phyloP scores from a whole-genome alignment of 2,113 vertebrate species.

The Carlito syrichta region DNA sequence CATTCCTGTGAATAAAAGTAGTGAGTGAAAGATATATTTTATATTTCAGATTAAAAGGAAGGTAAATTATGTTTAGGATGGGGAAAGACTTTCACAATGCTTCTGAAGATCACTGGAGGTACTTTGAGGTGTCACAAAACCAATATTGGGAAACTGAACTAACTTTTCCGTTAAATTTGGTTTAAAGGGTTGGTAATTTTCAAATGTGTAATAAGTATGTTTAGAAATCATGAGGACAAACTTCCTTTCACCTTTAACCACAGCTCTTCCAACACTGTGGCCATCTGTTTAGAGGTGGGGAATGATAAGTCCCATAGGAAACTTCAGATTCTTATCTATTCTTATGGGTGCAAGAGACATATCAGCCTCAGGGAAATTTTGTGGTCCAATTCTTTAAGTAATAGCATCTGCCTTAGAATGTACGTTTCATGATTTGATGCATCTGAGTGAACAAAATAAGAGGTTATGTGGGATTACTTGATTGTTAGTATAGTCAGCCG shows the following conservation, averaged over 20 bases:
- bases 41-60: background rate
- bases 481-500: background rate
- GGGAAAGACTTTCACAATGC: background rate
- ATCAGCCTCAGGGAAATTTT: background rate
- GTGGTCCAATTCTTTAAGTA: background rate
- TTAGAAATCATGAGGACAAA: slow-evolving; percentile 58
- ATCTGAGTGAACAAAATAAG: background rate
- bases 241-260: slow-evolving; percentile 47
- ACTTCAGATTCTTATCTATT: slow-evolving; percentile 1
- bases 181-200: slow-evolving; percentile 42
- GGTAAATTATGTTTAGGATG: background rate
- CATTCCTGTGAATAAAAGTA: background rate
- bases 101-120: background rate
- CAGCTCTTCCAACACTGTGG: background rate
- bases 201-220: slow-evolving; percentile 30
- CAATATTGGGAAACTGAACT: slow-evolving; percentile 31
- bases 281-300: background rate
- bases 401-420: background rate
- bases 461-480: background rate
- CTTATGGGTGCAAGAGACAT: background rate
- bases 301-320: background rate
- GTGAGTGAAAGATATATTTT: background rate
- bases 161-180: slow-evolving; percentile 45
- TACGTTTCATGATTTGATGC: background rate
- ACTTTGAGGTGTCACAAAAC: slow-evolving; percentile 8